phyloP scores from a whole-genome alignment of 2,888 invertebrate species.

The Dysmachus trigonus region DNA sequence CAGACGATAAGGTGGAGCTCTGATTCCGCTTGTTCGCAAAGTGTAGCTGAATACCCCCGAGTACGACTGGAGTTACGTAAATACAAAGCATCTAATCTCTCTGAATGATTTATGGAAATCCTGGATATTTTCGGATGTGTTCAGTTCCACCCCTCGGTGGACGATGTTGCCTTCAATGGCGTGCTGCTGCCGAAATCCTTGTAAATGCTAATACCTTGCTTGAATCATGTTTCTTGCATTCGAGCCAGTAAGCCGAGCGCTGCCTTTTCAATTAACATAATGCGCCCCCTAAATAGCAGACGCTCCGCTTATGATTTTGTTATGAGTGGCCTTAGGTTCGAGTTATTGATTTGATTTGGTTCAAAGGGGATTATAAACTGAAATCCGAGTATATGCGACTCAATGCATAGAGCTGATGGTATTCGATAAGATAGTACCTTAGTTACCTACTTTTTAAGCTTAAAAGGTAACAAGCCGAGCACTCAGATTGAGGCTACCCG shows the following conservation, averaged over 20 bases:
- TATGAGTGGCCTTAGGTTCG: background rate
- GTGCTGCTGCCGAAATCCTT: slow-evolving; percentile 1
- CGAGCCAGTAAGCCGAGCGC: background rate
- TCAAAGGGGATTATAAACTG: background rate
- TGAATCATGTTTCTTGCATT: background rate
- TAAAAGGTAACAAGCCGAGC: background rate
- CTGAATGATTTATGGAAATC: slow-evolving; percentile 42
- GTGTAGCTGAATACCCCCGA: background rate
- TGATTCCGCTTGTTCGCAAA: background rate
- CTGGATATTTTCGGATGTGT: slow-evolving; percentile 17
- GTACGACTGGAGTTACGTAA: slow-evolving; percentile 5
- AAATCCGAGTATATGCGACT: background rate
- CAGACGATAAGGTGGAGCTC: background rate
- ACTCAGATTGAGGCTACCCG: background rate
- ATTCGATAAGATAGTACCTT: background rate
- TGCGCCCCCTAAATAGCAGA: background rate
- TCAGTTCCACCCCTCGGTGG: background rate
- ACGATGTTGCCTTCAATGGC: background rate
- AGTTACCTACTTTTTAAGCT: background rate
- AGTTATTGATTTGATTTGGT: background rate
- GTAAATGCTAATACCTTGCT: slow-evolving; percentile 26
- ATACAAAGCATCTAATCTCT: slow-evolving; percentile 30
- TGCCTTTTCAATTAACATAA: slow-evolving; percentile 24
- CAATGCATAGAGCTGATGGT: background rate
- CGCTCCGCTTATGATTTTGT: background rate